Conservation (phyloP, 2,113 vertebrate species). For the Panthera tigris region DNA sequence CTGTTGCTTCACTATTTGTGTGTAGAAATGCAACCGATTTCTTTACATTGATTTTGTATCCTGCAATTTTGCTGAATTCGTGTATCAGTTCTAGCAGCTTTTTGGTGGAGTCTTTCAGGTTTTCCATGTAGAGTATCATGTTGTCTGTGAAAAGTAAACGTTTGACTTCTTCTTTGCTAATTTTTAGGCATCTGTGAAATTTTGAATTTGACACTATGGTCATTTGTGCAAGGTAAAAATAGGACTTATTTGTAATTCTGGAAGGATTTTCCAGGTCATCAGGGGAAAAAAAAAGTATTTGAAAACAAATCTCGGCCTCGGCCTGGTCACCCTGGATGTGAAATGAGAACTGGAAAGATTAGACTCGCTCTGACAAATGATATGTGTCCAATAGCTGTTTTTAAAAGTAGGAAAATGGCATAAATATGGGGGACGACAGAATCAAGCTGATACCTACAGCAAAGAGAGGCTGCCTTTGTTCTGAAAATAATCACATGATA, state of each 20-base stretch:
- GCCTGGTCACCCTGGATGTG: background rate
- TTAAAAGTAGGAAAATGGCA: background rate
- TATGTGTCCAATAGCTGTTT: background rate
- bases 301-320: conserved; percentile 16
- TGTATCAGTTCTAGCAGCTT: too few relatives aligned
- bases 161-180: too few relatives aligned
- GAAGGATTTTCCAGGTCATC: conserved; percentile 27
- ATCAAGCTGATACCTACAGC: background rate
- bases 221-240: conserved; percentile 47
- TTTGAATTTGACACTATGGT: conserved; percentile 36
- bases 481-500: conserved; percentile 4
- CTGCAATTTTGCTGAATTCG: too few relatives aligned
- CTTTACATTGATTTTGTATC: too few relatives aligned
- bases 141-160: too few relatives aligned
- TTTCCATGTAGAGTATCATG: too few relatives aligned
- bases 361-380: background rate
- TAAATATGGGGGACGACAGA: background rate
- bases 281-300: background rate
- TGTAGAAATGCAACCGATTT: too few relatives aligned
- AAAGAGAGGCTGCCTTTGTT: background rate
- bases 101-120: too few relatives aligned
- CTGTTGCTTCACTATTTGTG: too few relatives aligned
- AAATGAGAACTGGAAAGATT: background rate
- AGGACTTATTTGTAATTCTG: conserved; percentile 35
- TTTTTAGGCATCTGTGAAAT: background rate